Evolutionary conservation across 2,113 vertebrate species (phyloP).

Genomic region (Nansenia antarctica): DNA sequence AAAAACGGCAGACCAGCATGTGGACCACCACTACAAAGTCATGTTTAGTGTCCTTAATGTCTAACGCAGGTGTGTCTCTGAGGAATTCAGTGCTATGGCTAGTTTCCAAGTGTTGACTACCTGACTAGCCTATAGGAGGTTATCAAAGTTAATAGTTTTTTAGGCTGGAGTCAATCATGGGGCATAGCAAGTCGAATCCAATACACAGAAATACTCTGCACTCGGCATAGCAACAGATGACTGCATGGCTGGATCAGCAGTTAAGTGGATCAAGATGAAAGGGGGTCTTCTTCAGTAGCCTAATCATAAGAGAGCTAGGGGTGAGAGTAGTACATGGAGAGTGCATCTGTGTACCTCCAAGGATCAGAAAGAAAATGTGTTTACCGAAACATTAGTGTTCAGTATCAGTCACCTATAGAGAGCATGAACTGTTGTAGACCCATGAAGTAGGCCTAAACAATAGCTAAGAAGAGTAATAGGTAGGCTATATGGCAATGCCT

Average conservation of each 20-base stretch:
- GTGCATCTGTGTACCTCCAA: not conserved
- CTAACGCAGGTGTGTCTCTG: not conserved
- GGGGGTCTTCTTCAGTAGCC: not conserved
- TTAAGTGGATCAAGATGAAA: not conserved
- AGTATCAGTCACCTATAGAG: too few species aligned
- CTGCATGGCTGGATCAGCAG: not conserved
- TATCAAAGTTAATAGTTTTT: not conserved
- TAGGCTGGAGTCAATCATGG: not conserved
- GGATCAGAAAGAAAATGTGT: not conserved
- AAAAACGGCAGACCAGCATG: not conserved
- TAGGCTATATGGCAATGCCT: too few species aligned
- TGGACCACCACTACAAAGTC: not conserved
- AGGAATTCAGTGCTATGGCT: not conserved
- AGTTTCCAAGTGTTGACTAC: not conserved
- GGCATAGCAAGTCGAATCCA: too few species aligned
- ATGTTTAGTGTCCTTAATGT: not conserved
- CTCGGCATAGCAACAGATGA: not conserved
- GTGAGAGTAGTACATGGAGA: not conserved
- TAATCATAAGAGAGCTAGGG: not conserved
- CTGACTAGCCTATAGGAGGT: not conserved
- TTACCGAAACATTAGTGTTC: not conserved
- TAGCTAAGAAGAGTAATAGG: too few species aligned
- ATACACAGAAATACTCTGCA: not conserved
- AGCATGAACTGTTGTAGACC: too few species aligned
- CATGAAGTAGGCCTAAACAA: too few species aligned